Evolutionary conservation across 1,140 invertebrate species (phyloP).

Genomic region (Megalonaias nervosa): DNA sequence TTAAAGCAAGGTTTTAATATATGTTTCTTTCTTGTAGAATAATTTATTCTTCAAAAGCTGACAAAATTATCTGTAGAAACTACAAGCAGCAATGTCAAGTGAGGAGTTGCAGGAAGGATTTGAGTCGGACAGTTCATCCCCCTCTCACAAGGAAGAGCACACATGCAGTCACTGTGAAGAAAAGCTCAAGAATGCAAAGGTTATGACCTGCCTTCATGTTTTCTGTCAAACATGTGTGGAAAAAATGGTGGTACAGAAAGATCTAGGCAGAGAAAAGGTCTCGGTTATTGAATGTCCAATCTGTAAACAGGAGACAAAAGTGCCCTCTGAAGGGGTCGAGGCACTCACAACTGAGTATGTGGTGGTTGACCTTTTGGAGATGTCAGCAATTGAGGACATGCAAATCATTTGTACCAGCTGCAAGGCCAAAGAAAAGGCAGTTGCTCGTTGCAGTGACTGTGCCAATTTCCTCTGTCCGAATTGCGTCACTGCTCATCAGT

Average conservation of each 20-base stretch:
- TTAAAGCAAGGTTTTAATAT: too few species aligned
- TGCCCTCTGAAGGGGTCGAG: slow-evolving; percentile 76
- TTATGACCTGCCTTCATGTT: slow-evolving; percentile 92
- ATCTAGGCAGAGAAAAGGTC: slow-evolving; percentile 65
- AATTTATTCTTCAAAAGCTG: too few species aligned
- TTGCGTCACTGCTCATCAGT: slow-evolving; percentile 93
- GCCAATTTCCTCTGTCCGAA: slow-evolving; percentile 93
- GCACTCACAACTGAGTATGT: slow-evolving; percentile 88
- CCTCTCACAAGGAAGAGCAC: slow-evolving; percentile 50
- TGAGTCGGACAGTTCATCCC: slow-evolving; percentile 46
- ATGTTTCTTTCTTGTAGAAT: too few species aligned
- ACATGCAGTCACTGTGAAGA: slow-evolving; percentile 74
- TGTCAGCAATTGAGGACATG: slow-evolving; percentile 83
- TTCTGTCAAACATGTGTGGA: slow-evolving; percentile 92
- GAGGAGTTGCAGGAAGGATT: too few species aligned
- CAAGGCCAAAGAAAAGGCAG: slow-evolving; percentile 78
- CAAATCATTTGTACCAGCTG: slow-evolving; percentile 76
- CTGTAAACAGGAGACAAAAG: slow-evolving; percentile 88
- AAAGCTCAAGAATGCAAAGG: slow-evolving; percentile 83
- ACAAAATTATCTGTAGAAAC: too few species aligned
- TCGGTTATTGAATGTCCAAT: slow-evolving; percentile 77
- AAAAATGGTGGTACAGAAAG: slow-evolving; percentile 77
- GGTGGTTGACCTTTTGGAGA: slow-evolving; percentile 87
- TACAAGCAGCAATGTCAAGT: too few species aligned
- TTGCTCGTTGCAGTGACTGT: slow-evolving; percentile 93